A percentile compares a stretch with the other conserved stretches of the same genome.
Evolutionary conservation across 2,113 vertebrate genomes (phyloP).

Genomic region (Corvus hawaiiensis): DNA sequence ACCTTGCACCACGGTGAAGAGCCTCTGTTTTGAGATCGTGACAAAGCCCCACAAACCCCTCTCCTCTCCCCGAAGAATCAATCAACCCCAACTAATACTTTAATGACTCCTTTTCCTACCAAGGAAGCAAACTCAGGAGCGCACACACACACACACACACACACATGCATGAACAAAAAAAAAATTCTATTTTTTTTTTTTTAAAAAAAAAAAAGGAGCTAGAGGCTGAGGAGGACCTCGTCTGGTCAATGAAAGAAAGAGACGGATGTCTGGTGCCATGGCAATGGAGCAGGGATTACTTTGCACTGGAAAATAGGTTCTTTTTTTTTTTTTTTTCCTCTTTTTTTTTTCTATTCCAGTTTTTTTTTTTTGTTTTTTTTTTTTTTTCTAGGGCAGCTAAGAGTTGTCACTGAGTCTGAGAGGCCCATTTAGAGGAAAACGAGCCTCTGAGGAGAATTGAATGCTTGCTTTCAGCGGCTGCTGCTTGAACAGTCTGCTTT

Average conservation of each 20-base stretch:
- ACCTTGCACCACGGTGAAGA: constrained; percentile 9
- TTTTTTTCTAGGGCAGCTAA: constrained; percentile 66
- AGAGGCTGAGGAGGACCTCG: constrained; percentile 70
- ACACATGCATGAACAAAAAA: not conserved
- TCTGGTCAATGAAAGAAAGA: constrained; percentile 86
- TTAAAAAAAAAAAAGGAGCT: not conserved
- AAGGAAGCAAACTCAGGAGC: constrained; percentile 66
- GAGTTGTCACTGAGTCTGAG: constrained; percentile 69
- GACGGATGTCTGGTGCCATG: constrained; percentile 88
- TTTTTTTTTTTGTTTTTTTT: constrained; percentile 58
- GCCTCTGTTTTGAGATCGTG: constrained; percentile 14
- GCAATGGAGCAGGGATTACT: constrained; percentile 87
- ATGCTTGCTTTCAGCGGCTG: constrained; percentile 61
- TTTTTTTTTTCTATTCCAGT: not conserved
- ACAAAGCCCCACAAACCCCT: constrained; percentile 50
- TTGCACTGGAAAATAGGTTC: constrained; percentile 79
- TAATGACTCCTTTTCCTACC: constrained; percentile 70
- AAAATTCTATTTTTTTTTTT: not conserved
- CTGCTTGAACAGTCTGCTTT: constrained; percentile 60
- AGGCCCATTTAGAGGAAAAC: constrained; percentile 68
- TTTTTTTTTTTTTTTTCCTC: constrained; percentile 19
- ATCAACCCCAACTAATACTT: constrained; percentile 71
- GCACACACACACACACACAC: not conserved
- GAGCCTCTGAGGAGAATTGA: constrained; percentile 52
- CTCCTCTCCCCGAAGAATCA: constrained; percentile 58